These are phyloP conservation scores for Caradrina kadenii DNA, from an alignment of 2,888 invertebrate genomes.

Conservation along the genomic window DNA sequence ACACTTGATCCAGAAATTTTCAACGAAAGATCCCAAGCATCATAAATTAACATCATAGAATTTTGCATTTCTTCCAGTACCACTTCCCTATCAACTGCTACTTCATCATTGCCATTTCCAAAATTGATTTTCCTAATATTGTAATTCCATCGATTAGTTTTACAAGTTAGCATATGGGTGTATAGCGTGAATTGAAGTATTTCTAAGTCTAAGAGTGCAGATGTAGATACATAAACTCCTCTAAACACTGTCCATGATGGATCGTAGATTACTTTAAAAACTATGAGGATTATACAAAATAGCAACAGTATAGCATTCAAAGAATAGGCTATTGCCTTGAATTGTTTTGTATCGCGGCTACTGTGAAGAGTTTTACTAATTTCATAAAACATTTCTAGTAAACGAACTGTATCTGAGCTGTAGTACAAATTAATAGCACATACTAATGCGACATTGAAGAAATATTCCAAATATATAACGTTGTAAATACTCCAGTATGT, in stretches of 20 bases:
- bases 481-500: constrained; percentile 25
- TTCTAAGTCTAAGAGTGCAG: constrained; percentile 48
- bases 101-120: constrained; percentile 26
- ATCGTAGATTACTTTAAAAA: constrained; percentile 40
- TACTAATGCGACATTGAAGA: constrained; percentile 14
- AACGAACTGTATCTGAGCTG: constrained; percentile 22
- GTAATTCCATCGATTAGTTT: constrained; percentile 42
- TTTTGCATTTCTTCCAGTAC: constrained; percentile 19
- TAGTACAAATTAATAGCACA: constrained; percentile 37
- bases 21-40: constrained; percentile 41
- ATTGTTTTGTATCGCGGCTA: constrained; percentile 14
- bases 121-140: constrained; percentile 26
- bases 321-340: constrained; percentile 11
- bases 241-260: constrained; percentile 35
- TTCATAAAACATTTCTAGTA: constrained; percentile 33
- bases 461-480: constrained; percentile 36
- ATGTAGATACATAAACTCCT: constrained; percentile 26
- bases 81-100: constrained; percentile 21
- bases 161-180: constrained; percentile 29
- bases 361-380: constrained; percentile 23
- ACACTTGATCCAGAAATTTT: constrained; percentile 36
- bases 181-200: constrained; percentile 25
- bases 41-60: constrained; percentile 14
- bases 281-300: constrained; percentile 6
- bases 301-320: constrained; percentile 9